Base-by-base conservation (phyloP, 2,888 invertebrate genomes). In the Napeogenes sylphis region DNA sequence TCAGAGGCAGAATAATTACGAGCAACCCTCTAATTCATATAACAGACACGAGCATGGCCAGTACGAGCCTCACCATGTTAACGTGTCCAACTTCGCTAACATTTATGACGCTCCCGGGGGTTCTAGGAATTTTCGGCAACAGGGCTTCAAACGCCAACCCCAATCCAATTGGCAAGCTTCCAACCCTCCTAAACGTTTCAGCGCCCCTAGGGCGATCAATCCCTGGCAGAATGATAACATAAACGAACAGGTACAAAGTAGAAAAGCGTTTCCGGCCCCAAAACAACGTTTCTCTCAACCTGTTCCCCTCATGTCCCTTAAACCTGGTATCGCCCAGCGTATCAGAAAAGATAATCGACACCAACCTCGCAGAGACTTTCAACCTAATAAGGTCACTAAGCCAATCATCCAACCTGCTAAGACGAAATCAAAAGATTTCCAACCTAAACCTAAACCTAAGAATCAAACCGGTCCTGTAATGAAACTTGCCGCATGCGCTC, bases 1-100 rank as follows among this genome's bases (percentile, higher is more conserved):
- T 83, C 85, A 85, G 85, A 82, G 80, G 73, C 75, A 74, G 68
- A 79, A 70, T 73, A 70, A 70, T 65, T 71, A 67, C 68, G 67
- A 76, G 65, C 72, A 73, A 61, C 70, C 76, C 64, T 70, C 65
- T 68, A 70, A 70, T 59, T 63, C 64, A 35, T 77, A 74, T 67
- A 74, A 74, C 61, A 70, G 75, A 68, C 64, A 58, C 42, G 62
- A 61, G 32, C 35, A 61, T 33, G 58, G 12, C n/a, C 14, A 35
- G 51, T 51, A 30, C n/a, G 30, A 51, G 10, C 51, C 51, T n/a
- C 58, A 56, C 14, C 45, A 58, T 8, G 62, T 58, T 56, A 60
- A 45, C 51, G 53, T 54, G 4, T 21, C 14, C n/a, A 45, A 53
- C 45, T 46, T 51, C 60, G 35, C 64, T 35, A 75, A 75, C 57